Evolutionary conservation across 2,888 invertebrate species (phyloP).

Genomic region (Mesorhabditis spiculigera): DNA sequence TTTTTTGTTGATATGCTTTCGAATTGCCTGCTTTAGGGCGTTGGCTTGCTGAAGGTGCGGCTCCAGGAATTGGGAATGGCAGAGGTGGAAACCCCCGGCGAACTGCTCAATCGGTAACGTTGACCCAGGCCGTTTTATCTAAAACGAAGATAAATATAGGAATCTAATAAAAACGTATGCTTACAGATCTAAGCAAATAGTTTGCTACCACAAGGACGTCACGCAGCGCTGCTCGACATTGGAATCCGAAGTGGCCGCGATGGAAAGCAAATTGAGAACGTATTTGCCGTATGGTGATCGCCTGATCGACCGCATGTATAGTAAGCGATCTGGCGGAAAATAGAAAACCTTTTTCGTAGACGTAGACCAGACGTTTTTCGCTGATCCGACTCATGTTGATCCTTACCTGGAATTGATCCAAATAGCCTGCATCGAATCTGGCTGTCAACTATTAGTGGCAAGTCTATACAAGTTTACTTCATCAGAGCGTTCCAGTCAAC

Average conservation of each 20-base stretch:
- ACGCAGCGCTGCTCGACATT: slow-evolving; percentile 20
- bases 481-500: too few species aligned
- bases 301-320: slow-evolving; percentile 17
- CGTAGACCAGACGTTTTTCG: background rate
- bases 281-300: slow-evolving; percentile 22
- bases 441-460: background rate
- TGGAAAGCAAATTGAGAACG: slow-evolving; percentile 20
- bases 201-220: slow-evolving; percentile 35
- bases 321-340: slow-evolving; percentile 8
- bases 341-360: background rate
- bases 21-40: slow-evolving; percentile 16
- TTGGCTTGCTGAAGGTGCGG: slow-evolving; percentile 15
- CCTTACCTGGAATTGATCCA: slow-evolving; percentile 12
- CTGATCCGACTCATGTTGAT: slow-evolving; percentile 4
- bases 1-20: background rate
- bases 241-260: slow-evolving; percentile 20
- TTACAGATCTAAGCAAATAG: slow-evolving; percentile 37
- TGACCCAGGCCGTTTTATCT: background rate
- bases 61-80: slow-evolving; percentile 33
- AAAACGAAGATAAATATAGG: background rate
- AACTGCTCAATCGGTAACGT: slow-evolving; percentile 21
- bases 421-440: slow-evolving; percentile 1
- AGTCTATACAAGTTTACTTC: background rate
- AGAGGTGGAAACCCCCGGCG: slow-evolving; percentile 25
- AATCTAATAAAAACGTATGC: background rate